These are phyloP conservation scores for Neosilurus mollespiculum DNA, from an alignment of 2,797 vertebrate species.

Conservation along the genomic window DNA sequence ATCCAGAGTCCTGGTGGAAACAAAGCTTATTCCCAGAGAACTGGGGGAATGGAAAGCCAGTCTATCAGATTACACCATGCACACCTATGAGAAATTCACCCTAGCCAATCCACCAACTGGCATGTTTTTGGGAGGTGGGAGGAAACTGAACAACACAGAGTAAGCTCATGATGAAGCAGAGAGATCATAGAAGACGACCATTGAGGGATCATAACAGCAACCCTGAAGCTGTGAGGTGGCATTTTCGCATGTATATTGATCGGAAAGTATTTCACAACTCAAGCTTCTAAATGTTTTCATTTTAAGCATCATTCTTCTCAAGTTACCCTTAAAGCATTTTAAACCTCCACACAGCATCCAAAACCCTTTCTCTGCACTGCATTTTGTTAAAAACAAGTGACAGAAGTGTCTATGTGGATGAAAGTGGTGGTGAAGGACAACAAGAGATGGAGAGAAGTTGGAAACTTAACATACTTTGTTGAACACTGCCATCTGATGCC, in stretches of 20 bases:
- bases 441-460: too few relatives aligned
- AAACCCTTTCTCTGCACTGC: background rate
- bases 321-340: background rate
- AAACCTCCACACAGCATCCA: background rate
- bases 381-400: constrained; percentile 2
- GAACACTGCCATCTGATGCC: constrained; percentile 31
- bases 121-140: background rate
- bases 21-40: background rate
- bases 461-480: background rate
- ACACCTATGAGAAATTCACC: background rate
- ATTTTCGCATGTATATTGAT: background rate
- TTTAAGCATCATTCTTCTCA: background rate
- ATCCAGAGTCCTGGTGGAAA: background rate
- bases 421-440: background rate
- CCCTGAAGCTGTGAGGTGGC: background rate
- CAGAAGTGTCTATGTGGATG: background rate
- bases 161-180: background rate
- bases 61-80: background rate
- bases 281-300: background rate
- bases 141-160: background rate
- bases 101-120: background rate
- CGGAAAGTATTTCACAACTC: background rate
- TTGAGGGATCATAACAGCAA: too few relatives aligned
- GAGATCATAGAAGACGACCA: background rate
- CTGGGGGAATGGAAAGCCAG: background rate